Conservation (phyloP, 92 coral and sea anemone genomes). For the Metridium senile region DNA sequence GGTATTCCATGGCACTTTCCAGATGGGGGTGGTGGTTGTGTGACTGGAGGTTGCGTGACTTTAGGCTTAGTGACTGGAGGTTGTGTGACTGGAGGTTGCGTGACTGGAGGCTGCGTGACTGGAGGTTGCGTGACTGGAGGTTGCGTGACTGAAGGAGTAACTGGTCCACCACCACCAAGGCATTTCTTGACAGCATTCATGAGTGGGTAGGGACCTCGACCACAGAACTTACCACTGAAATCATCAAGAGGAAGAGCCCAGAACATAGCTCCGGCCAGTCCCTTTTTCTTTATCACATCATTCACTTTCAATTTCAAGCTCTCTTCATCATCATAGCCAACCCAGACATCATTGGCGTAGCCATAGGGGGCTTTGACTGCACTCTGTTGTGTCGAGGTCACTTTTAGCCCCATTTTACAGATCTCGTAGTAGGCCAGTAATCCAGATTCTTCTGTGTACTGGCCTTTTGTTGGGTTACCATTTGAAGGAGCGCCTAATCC, state of each 20-base stretch:
- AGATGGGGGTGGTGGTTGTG: slow-evolving; percentile 22
- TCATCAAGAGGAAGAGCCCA: slow-evolving; percentile 95
- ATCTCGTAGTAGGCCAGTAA: slow-evolving; percentile 69
- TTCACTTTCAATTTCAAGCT: slow-evolving; percentile 53
- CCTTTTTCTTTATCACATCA: slow-evolving; percentile 56
- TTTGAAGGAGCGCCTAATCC: slow-evolving; percentile 58
- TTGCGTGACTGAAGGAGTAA: slow-evolving; percentile 41
- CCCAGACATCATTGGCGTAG: slow-evolving; percentile 57
- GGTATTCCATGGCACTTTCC: slow-evolving; percentile 28
- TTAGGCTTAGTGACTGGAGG: neutral
- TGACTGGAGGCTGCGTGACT: neutral
- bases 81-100: slow-evolving; percentile 11
- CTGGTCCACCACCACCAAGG: slow-evolving; percentile 76
- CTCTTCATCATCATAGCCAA: slow-evolving; percentile 61
- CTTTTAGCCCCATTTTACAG: slow-evolving; percentile 40
- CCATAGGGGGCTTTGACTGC: slow-evolving; percentile 82
- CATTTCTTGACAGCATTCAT: slow-evolving; percentile 72
- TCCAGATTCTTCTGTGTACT: slow-evolving; percentile 50
- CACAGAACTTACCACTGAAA: slow-evolving; percentile 79
- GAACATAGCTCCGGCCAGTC: slow-evolving; percentile 94
- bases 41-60: slow-evolving; percentile 12
- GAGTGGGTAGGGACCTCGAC: slow-evolving; percentile 82
- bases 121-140: slow-evolving; percentile 1
- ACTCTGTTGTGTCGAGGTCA: slow-evolving; percentile 34
- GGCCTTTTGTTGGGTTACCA: slow-evolving; percentile 42